phyloP scores from a whole-genome alignment of 2,888 invertebrate genomes.

The Drosophila ustulata region DNA sequence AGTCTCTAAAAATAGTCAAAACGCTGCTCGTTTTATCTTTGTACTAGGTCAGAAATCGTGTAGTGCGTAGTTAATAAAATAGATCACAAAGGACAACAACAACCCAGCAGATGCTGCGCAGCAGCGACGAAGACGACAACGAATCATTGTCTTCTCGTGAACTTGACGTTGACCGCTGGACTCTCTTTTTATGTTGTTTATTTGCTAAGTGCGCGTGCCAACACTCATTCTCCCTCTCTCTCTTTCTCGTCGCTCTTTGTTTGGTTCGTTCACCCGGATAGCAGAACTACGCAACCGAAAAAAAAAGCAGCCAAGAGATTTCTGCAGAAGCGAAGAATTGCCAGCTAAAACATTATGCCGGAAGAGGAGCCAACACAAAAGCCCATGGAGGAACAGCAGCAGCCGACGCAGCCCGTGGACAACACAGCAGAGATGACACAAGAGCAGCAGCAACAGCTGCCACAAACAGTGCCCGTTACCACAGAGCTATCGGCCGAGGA shows the following conservation, averaged over 20 bases:
- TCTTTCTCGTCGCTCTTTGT: constrained; percentile 46
- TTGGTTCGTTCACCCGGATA: constrained; percentile 72
- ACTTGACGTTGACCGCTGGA: constrained; percentile 81
- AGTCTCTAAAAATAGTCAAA: constrained; percentile 45
- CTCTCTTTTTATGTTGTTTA: constrained; percentile 55
- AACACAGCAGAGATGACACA: constrained; percentile 3
- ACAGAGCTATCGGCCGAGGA: constrained; percentile 95
- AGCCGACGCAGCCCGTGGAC: constrained; percentile 18
- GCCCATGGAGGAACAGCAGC: constrained; percentile 67
- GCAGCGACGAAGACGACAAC: constrained; percentile 6
- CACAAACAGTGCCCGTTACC: constrained; percentile 28
- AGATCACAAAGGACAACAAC: constrained; percentile 30
- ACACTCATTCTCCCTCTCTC: constrained; percentile 25
- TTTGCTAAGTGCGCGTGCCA: constrained; percentile 63
- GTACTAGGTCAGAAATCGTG: constrained; percentile 55
- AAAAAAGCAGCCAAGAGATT: constrained; percentile 14
- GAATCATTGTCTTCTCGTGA: constrained; percentile 68
- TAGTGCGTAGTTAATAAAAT: constrained; percentile 63
- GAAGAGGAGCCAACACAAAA: constrained; percentile 71
- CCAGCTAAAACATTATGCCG: constrained; percentile 56
- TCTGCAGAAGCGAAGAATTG: constrained; percentile 3
- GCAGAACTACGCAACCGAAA: constrained; percentile 67
- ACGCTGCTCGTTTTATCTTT: constrained; percentile 36
- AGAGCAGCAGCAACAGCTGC: constrained; percentile 28
- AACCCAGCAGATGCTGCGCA: constrained; percentile 40